A percentile compares a stretch with the other conserved stretches of the same genome.
Evolutionary conservation across 1,140 invertebrate genomes (phyloP).

Genomic region (Hormaphis cornu): DNA sequence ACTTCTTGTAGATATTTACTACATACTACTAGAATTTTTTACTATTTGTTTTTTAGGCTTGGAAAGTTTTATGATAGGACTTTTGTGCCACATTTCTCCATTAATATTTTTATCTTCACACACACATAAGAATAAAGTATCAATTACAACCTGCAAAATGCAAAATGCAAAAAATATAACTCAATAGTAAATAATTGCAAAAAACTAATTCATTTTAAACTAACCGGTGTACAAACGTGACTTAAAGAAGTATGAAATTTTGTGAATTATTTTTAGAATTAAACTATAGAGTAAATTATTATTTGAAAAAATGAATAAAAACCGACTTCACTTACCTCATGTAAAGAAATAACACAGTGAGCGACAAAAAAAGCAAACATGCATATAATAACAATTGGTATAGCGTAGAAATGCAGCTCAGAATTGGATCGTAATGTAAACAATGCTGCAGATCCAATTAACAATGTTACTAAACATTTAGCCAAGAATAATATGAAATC

Average conservation of each 20-base stretch:
- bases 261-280: background rate
- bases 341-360: conserved; percentile 83
- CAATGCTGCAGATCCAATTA: conserved; percentile 62
- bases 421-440: conserved; percentile 63
- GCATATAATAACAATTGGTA: conserved; percentile 76
- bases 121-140: conserved; percentile 88
- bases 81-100: conserved; percentile 34
- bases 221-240: too few species aligned
- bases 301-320: too few species aligned
- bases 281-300: background rate
- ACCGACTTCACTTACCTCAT: too few species aligned
- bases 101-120: conserved; percentile 60
- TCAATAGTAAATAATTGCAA: background rate
- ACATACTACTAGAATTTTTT: background rate
- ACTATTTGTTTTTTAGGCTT: conserved; percentile 19
- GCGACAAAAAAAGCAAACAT: conserved; percentile 87
- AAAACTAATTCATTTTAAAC: too few species aligned
- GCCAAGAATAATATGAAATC: conserved; percentile 90
- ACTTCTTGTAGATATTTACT: background rate
- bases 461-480: conserved; percentile 76
- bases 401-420: conserved; percentile 68
- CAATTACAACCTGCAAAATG: conserved; percentile 75
- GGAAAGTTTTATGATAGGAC: conserved; percentile 22
- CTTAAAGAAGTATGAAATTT: background rate
- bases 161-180: conserved; percentile 2